Evolutionary conservation across 2,888 invertebrate species (phyloP).

Genomic region (Tolmerus cingulatus): DNA sequence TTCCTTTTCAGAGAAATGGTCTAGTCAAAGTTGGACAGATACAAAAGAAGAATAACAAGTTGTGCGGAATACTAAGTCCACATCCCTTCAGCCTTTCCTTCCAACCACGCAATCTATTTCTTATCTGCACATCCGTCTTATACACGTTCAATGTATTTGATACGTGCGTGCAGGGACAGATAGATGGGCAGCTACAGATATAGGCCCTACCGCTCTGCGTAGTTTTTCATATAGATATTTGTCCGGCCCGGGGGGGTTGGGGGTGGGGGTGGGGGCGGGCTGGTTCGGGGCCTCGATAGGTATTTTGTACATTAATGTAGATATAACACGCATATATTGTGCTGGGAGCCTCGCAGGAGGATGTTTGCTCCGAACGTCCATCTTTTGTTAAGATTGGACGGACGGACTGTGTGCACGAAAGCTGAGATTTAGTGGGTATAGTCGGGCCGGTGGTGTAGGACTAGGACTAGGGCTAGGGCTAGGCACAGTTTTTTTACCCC

Average conservation of each 20-base stretch:
- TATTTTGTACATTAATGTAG: constrained; percentile 50
- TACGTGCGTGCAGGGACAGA: constrained; percentile 47
- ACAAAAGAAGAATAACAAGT: constrained; percentile 40
- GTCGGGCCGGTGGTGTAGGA: not conserved
- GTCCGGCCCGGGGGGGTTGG: not conserved
- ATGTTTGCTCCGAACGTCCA: constrained; percentile 45
- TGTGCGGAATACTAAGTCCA: constrained; percentile 41
- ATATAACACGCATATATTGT: constrained; percentile 50
- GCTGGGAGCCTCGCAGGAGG: constrained; percentile 32
- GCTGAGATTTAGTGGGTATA: constrained; percentile 35
- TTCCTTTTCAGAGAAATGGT: constrained; percentile 34
- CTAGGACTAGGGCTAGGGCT: not conserved
- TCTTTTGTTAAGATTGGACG: constrained; percentile 42
- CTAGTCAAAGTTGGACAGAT: constrained; percentile 42
- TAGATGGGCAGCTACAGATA: constrained; percentile 43
- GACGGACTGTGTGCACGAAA: constrained; percentile 34
- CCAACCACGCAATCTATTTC: constrained; percentile 54
- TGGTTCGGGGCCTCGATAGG: constrained; percentile 26
- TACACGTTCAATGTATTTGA: constrained; percentile 49
- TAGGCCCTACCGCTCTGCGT: constrained; percentile 17
- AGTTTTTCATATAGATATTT: constrained; percentile 42
- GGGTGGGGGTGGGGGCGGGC: not conserved
- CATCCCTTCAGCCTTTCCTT: constrained; percentile 42
- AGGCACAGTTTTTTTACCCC: not conserved
- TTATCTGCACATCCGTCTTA: constrained; percentile 53